Evolutionary conservation across 2,888 invertebrate genomes (phyloP), one percentile per base, ranked within the genome.

Genomic region (Xylophagus ater): DNA sequence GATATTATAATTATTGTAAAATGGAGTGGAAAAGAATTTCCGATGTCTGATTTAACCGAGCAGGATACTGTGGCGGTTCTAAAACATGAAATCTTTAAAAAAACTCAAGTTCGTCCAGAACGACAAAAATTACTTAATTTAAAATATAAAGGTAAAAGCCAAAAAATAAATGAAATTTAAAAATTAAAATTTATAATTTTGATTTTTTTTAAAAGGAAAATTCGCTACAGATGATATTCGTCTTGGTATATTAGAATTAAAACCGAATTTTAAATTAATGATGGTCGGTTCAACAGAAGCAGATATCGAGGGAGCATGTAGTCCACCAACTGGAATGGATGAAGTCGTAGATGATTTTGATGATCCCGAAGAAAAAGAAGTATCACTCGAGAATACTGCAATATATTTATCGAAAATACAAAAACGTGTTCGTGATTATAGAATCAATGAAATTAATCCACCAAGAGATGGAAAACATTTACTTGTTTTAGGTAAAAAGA

Each of bases 211-310:
- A n/a, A 15, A 54, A 89, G 92, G 90, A 12, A 90, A 90, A 70
- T 73, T 79, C 34, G 84, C 89, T 1, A 74, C 78, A 33, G 87
- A 92, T 62, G 81, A 81, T 49, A 76, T 79, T 49, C 73, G 74
- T 32, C 66, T 94, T n/a, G 72, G 76, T 1, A 72, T 76, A 34
- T 59, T 93, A 43, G 83, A 82, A 52, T 65, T 94, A 19, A 92
- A 92, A 58, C 77, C 81, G 0, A 86, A 86, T 40, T 81, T 86
- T 48, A 93, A 93, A 64, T 73, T 96, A 9, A 93, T 96, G 90
- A 84, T 96, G 84, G 92, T 96, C 76, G 96, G 96, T 0, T 93
- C 92, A 0, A 68, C 87, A 3, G 96, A 96, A 58, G 85, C 90
- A 52, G 90, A 87, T 38, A 90, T 92, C 53, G 81, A 81, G 28